Base-by-base conservation (phyloP, 1,140 invertebrate species). In the Pogonus chalceus region DNA sequence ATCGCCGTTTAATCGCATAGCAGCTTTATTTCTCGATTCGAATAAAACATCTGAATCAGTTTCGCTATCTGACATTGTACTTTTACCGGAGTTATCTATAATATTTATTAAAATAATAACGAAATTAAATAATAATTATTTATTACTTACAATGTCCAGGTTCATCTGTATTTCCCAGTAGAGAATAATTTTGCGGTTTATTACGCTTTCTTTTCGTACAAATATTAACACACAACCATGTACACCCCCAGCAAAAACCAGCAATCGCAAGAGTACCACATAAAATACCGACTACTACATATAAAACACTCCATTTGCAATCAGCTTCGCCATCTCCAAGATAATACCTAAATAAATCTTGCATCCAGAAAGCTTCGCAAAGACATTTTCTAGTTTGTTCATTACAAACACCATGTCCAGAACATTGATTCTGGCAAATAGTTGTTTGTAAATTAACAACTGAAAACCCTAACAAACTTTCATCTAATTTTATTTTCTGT, bases 361-460 rank as follows among this genome's bases (percentile, higher is more conserved):
- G 84, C 90, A 96, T 96, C 92, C 92, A 97, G 75, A 96, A 96
- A 23, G 90, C 87, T 72, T 95, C 90, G 73, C 93, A 97, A 48
- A 88, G 75, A 65, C 93, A 97, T 49, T 82, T 77, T 63, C 91
- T 79, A 9, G 87, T 86, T 57, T 82, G 79, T 65, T 88, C 83
- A 70, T 94, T 84, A 70, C 93, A 96, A 18, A 82, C 79, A 35
- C 92, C 93, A 72, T 96, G 92, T 1, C 86, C 87, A 35, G 92
- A 95, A 74, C 92, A 96, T 69, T 90, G 83, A 72, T 94, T 94
- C 65, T 96, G 90, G 62, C 93, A 96, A 46, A 93, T 77, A 55
- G 80, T 77, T 12, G 90, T 90, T 63, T 90, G 84, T 48, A 93
- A 76, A 56, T 80, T 79, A 22, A 80, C 73, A n/a, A 90, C 81